Percentiles rank a stretch among this genome's conserved stretches.
Conservation (phyloP, 2,113 vertebrate species). For the Stigmatopora nigra region DNA sequence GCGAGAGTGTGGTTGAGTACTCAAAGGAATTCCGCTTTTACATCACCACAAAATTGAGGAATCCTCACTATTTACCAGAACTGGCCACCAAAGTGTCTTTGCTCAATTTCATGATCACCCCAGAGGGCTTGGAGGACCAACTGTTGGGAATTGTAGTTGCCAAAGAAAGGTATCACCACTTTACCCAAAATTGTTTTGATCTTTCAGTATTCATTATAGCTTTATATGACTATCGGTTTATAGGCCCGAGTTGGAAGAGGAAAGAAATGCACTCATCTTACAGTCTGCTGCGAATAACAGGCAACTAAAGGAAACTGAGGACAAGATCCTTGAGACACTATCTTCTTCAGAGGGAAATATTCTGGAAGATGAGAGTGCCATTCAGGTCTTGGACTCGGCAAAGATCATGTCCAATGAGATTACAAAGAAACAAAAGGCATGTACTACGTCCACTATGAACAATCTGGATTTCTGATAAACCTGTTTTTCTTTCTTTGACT, state of each 20-base stretch:
- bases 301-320: constrained; percentile 89
- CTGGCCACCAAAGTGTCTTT: constrained; percentile 90
- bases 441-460: background rate
- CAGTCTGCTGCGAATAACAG: constrained; percentile 93
- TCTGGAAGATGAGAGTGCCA: constrained; percentile 90
- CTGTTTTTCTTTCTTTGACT: background rate
- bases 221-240: constrained; percentile 14
- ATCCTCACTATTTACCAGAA: constrained; percentile 93
- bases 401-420: constrained; percentile 94
- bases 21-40: constrained; percentile 92
- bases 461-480: background rate
- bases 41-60: constrained; percentile 94
- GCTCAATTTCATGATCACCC: constrained; percentile 98
- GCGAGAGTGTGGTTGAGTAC: constrained; percentile 85
- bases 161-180: constrained; percentile 79
- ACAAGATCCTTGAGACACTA: constrained; percentile 88
- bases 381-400: constrained; percentile 87
- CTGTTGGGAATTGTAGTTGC: constrained; percentile 91
- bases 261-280: constrained; percentile 89
- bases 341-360: constrained; percentile 92
- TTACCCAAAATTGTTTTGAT: background rate
- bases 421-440: constrained; percentile 87
- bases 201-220: background rate
- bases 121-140: constrained; percentile 93
- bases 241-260: constrained; percentile 91